Evolutionary conservation across 2,113 vertebrate species (phyloP), one percentile per base, ranked within the genome.

Genomic region (Nesoenas mayeri): DNA sequence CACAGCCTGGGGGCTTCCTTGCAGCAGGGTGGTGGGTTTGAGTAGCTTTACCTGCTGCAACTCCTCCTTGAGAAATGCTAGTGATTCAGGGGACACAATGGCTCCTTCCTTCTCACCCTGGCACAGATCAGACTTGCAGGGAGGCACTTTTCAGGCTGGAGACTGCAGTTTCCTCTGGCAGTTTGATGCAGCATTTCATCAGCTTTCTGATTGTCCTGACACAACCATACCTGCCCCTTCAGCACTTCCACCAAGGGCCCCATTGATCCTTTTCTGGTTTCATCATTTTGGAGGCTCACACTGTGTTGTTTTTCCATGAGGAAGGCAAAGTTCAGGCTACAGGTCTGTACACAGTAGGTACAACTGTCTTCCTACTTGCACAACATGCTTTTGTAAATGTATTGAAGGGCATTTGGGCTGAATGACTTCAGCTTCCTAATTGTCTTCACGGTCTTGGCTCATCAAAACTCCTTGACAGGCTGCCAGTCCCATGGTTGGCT

Each of bases 61-160:
- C 7, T 78, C 1, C 5, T 53, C 26, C 42, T 57, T 51, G 25
- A 51, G 65, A 77, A 95, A 60, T 31, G 28, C 19, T 69, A 8
- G 8, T 12, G 47, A 34, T 67, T 20, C 4, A 10, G 4, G 24
- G n/a, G n/a, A 67, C 54, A 16, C 0, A 3, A 56, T 0, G 1
- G 20, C 25, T 83, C 58, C 8, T 72, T 86, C 17, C 10, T 77
- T 86, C 84, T 87, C 32, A 36, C 8, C 25, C 36, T 6, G 34
- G 29, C 16, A 25, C 54, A 12, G 34, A 56, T 12, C n/a, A 87
- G 80, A 25, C 6, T 61, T 81, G 48, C 74, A 70, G 65, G 34
- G 31, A 84, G 14, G n/a, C 38, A 44, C 14, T 61, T 78, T 67
- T 16, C 60, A 73, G 32, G 2, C 8, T 3, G 18, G 20, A 91